A percentile compares a stretch with the other conserved stretches of the same genome.
Conservation (phyloP, 2,113 vertebrate genomes). For the Progne subis region DNA sequence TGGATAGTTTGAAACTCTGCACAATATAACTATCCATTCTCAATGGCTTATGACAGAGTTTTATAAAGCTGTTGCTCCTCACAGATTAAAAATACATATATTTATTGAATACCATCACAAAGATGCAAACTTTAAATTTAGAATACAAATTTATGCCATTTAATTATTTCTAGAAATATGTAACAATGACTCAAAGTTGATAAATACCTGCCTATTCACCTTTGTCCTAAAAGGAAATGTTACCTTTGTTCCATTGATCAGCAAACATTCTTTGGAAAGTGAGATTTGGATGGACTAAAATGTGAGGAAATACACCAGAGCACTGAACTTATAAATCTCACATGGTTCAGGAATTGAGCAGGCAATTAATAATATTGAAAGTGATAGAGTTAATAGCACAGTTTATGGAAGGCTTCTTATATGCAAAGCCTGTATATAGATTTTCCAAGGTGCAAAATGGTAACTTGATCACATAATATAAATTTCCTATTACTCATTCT, state of each 20-base stretch:
- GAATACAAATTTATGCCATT: neutral
- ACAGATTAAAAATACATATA: neutral
- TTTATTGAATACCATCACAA: neutral
- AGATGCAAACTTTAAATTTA: neutral
- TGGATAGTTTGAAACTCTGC: neutral
- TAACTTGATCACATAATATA: neutral
- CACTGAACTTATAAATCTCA: neutral
- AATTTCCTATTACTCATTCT: neutral
- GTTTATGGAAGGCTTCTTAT: neutral
- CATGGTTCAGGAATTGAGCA: neutral
- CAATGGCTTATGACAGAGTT: neutral
- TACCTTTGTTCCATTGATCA: neutral
- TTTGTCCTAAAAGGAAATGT: neutral
- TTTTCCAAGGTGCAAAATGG: neutral
- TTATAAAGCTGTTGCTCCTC: neutral
- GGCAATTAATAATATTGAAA: neutral
- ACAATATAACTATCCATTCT: neutral
- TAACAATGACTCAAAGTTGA: rapidly evolving
- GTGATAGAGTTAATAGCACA: neutral
- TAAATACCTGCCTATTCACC: neutral
- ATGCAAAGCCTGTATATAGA: neutral
- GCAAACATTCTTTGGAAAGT: neutral
- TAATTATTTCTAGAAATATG: neutral
- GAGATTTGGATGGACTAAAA: neutral
- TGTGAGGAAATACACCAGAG: neutral